phyloP scores from a whole-genome alignment of 2,797 vertebrate species.

The Iguana delicatissima region DNA sequence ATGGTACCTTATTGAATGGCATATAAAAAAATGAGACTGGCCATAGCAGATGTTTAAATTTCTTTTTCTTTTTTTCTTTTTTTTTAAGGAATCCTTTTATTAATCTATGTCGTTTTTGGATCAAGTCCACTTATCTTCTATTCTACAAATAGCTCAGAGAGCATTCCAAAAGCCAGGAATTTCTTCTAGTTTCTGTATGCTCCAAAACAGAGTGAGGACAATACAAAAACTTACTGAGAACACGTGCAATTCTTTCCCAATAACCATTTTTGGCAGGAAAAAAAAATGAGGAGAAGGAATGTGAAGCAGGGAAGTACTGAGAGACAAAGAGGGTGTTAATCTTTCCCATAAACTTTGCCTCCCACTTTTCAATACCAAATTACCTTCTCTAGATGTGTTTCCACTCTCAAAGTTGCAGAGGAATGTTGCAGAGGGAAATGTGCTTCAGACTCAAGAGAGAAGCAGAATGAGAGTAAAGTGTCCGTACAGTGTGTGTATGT shows the following conservation, averaged over 20 bases:
- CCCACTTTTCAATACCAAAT: neutral
- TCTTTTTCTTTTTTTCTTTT: neutral
- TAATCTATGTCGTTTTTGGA: neutral
- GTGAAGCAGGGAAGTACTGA: neutral
- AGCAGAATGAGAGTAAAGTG: neutral
- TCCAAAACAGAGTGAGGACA: neutral
- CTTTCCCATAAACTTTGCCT: neutral
- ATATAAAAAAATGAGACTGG: neutral
- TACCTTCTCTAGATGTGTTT: neutral
- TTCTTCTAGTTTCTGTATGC: neutral
- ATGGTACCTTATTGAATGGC: neutral
- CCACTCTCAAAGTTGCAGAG: neutral
- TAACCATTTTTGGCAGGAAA: neutral
- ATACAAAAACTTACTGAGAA: neutral
- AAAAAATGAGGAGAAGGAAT: neutral
- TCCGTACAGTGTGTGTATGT: too few relatives aligned
- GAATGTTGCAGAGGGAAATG: neutral
- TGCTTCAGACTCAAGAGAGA: neutral
- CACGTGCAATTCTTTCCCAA: neutral
- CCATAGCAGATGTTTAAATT: neutral
- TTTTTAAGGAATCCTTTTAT: neutral
- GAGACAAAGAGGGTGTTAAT: neutral
- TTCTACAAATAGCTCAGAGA: neutral
- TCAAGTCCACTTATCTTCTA: neutral
- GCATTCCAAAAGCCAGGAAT: neutral